phyloP scores from a whole-genome alignment of 2,113 vertebrate genomes.

The Alouatta palliata region DNA sequence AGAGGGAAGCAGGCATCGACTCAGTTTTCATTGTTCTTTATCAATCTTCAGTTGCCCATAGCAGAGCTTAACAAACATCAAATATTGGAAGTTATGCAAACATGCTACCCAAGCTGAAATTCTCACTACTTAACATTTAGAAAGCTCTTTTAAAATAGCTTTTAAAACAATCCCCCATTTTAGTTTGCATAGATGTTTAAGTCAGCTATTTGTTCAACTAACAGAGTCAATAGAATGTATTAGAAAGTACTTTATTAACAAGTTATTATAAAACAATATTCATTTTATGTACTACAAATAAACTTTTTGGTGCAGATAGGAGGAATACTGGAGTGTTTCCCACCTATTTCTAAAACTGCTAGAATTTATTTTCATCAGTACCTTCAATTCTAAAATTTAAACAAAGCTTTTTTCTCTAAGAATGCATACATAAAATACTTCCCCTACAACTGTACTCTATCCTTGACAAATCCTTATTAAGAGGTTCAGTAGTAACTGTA shows the following conservation, averaged over 20 bases:
- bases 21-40: slow-evolving; percentile 59
- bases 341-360: not conserved
- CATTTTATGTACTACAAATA: slow-evolving; percentile 53
- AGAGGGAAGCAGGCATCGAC: not conserved
- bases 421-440: slow-evolving; percentile 56
- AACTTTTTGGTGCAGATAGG: slow-evolving; percentile 13
- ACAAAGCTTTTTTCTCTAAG: slow-evolving; percentile 42
- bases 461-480: not conserved
- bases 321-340: slow-evolving; percentile 9
- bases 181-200: slow-evolving; percentile 80
- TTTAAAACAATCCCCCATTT: slow-evolving; percentile 60
- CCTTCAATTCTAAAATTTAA: slow-evolving; percentile 49
- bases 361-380: slow-evolving; percentile 10
- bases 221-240: slow-evolving; percentile 48
- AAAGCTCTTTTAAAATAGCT: slow-evolving; percentile 56
- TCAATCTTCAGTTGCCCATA: not conserved
- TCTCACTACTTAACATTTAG: not conserved
- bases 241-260: slow-evolving; percentile 65
- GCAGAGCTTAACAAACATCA: slow-evolving; percentile 13
- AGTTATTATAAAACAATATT: slow-evolving; percentile 58
- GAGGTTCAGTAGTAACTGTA: slow-evolving; percentile 18
- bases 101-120: slow-evolving; percentile 36
- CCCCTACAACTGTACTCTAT: not conserved
- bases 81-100: slow-evolving; percentile 41
- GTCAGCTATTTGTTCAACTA: slow-evolving; percentile 77